phyloP scores from a whole-genome alignment of 2,797 vertebrate genomes.

The Clarias pachynema region DNA sequence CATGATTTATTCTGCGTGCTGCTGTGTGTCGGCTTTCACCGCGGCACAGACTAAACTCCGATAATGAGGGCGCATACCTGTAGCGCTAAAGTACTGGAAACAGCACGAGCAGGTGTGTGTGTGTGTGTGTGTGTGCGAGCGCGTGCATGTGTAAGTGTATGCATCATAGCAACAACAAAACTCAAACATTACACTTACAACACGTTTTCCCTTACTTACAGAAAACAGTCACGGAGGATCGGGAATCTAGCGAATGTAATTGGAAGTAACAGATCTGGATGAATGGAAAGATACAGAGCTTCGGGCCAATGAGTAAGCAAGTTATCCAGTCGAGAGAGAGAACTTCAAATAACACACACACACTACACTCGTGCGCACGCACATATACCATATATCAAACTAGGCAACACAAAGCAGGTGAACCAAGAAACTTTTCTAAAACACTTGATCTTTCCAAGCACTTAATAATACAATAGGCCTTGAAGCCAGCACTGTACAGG shows the following conservation, averaged over 20 bases:
- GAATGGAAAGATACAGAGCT: neutral
- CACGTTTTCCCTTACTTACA: no score
- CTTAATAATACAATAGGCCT: no score
- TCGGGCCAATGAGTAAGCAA: neutral
- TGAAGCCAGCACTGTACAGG: no score
- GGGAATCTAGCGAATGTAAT: neutral
- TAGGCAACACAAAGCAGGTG: no score
- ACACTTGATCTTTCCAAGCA: no score
- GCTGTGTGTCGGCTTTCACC: neutral
- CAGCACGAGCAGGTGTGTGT: neutral
- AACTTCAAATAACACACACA: neutral
- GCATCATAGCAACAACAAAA: neutral
- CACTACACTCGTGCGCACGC: no score
- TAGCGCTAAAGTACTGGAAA: constrained; percentile 6
- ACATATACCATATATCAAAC: no score
- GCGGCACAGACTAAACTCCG: neutral
- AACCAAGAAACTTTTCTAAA: no score
- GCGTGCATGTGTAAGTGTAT: neutral
- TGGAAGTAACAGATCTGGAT: neutral
- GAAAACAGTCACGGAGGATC: neutral
- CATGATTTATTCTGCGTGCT: neutral
- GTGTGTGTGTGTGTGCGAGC: neutral
- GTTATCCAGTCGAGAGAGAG: neutral
- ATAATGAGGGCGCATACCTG: constrained; percentile 4
- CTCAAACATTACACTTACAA: neutral